Evolutionary conservation across 2,113 vertebrate genomes (phyloP).

Genomic region (Crocuta crocuta): DNA sequence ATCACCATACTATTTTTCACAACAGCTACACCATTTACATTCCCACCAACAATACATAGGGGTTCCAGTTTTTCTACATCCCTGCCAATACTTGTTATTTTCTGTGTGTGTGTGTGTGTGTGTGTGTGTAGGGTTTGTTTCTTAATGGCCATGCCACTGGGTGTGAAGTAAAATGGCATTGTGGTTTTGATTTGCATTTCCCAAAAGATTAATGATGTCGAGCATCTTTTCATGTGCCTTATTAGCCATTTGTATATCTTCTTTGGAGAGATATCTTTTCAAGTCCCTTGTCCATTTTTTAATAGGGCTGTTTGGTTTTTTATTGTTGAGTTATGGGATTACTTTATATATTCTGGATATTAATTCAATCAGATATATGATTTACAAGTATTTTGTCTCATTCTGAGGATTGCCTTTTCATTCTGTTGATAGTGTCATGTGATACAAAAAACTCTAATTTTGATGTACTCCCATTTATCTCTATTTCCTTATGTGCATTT

Average conservation of each 20-base stretch:
- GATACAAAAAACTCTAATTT: neutral
- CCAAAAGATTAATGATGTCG: neutral
- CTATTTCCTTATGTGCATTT: slow-evolving; percentile 29
- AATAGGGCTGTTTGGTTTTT: neutral
- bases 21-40: slow-evolving; percentile 6
- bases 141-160: neutral
- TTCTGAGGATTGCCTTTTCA: slow-evolving; percentile 2
- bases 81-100: neutral
- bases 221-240: neutral
- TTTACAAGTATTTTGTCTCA: neutral
- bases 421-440: neutral
- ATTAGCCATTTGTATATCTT: neutral
- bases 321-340: neutral
- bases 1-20: neutral
- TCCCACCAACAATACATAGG: neutral
- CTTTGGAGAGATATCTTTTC: neutral
- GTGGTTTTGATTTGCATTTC: slow-evolving; percentile 10
- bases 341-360: neutral
- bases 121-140: neutral
- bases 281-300: neutral
- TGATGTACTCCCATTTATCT: neutral
- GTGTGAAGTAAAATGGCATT: neutral
- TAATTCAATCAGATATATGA: neutral
- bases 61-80: neutral
- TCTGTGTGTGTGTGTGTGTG: neutral